These are phyloP conservation scores for Chaetura pelagica DNA, from an alignment of 2,113 vertebrate genomes.

Conservation along the genomic window DNA sequence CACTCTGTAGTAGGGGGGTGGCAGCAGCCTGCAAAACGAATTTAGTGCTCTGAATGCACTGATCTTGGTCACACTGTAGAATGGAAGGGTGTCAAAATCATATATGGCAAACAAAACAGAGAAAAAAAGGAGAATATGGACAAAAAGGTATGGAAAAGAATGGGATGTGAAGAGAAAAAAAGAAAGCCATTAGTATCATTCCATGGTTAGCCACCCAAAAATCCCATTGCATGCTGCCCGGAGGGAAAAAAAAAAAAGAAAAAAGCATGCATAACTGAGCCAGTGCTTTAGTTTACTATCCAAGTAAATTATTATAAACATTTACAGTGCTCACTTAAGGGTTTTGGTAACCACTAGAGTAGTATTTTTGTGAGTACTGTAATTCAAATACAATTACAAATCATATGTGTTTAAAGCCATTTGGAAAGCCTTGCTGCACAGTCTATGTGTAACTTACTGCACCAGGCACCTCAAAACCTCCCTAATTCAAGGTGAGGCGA, in stretches of 20 bases:
- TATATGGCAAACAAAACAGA: slow-evolving; percentile 20
- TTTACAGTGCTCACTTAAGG: background rate
- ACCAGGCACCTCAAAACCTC: background rate
- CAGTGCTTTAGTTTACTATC: background rate
- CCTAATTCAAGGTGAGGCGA: no score
- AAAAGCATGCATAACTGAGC: background rate
- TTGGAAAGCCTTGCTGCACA: background rate
- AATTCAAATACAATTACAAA: background rate
- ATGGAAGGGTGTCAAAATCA: slow-evolving; percentile 63
- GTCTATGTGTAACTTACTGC: background rate
- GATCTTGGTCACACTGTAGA: slow-evolving; percentile 96
- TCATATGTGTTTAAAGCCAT: background rate
- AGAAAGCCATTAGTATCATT: slow-evolving; percentile 78
- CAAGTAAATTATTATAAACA: background rate
- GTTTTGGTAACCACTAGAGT: background rate
- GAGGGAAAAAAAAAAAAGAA: background rate
- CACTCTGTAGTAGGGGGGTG: slow-evolving; percentile 92
- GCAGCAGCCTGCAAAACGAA: slow-evolving; percentile 98
- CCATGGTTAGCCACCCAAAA: slow-evolving; percentile 49
- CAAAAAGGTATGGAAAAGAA: slow-evolving; percentile 39
- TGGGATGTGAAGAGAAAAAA: slow-evolving; percentile 69
- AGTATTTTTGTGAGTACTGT: background rate
- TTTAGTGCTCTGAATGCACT: slow-evolving; percentile 99
- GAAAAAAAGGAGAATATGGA: slow-evolving; percentile 7
- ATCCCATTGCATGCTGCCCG: slow-evolving; percentile 42